A percentile compares a stretch with the other conserved stretches of the same genome.
These are phyloP conservation scores for Strongylocentrotus purpuratus DNA, from an alignment of 35 echinoderm and acorn worm species.

Conservation along the genomic window DNA sequence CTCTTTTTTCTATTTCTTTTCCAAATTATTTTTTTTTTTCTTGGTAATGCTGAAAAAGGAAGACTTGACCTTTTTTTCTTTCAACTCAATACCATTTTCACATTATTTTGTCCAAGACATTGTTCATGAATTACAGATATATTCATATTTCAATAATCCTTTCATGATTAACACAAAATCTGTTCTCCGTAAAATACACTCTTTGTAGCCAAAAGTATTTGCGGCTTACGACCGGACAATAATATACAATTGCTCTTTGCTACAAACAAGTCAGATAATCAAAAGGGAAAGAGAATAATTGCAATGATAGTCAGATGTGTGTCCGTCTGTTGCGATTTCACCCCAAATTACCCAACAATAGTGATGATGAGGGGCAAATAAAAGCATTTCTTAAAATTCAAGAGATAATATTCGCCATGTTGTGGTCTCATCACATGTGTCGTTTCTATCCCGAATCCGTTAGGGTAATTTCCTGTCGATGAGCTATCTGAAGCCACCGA, in stretches of 20 bases:
- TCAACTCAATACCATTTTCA: no score
- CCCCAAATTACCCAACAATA: background rate
- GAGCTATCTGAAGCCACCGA: background rate
- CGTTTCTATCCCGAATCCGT: background rate
- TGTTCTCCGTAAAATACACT: background rate
- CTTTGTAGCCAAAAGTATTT: background rate
- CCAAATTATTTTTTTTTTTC: background rate
- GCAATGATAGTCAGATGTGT: background rate
- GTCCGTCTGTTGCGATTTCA: background rate
- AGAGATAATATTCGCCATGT: background rate
- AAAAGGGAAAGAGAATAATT: background rate
- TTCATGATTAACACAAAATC: no score
- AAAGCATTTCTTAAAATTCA: background rate
- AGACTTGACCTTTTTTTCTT: no score
- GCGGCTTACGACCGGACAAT: background rate
- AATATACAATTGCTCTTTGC: background rate
- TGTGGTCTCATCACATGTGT: conserved; percentile 5
- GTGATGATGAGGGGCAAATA: background rate
- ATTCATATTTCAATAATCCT: no score
- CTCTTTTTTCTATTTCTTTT: background rate
- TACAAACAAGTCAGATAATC: background rate
- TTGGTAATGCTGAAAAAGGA: no score
- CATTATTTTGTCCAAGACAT: no score
- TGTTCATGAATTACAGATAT: no score
- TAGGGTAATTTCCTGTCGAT: conserved; percentile 22